A percentile compares a stretch with the other conserved stretches of the same genome.
Evolutionary conservation across 1,140 invertebrate genomes (phyloP).

Genomic region (Papilio dardanus): DNA sequence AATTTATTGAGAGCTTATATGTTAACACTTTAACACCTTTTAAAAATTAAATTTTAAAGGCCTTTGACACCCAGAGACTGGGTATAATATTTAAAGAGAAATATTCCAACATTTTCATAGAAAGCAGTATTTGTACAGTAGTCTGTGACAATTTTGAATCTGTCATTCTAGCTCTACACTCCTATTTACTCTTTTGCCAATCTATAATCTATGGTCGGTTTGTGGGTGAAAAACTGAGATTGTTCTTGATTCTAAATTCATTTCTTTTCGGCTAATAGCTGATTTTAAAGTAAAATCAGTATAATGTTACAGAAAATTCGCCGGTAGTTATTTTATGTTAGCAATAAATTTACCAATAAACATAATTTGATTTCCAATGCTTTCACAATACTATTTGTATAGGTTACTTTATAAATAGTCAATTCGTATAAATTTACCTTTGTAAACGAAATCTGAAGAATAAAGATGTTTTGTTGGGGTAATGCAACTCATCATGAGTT

Average conservation of each 20-base stretch:
- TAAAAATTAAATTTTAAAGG: too few relatives aligned
- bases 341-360: slow-evolving; percentile 9
- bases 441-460: slow-evolving; percentile 37
- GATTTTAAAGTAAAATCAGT: slow-evolving; percentile 25
- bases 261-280: background rate
- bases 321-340: slow-evolving; percentile 14
- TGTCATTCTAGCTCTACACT: too few relatives aligned
- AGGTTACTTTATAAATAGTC: slow-evolving; percentile 45
- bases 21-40: too few relatives aligned
- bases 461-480: slow-evolving; percentile 79
- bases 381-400: slow-evolving; percentile 37
- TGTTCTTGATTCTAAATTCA: slow-evolving; percentile 61
- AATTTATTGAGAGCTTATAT: too few relatives aligned
- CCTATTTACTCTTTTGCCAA: too few relatives aligned
- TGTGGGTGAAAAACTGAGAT: slow-evolving; percentile 48
- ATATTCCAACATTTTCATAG: too few relatives aligned
- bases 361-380: slow-evolving; percentile 2
- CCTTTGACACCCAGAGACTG: too few relatives aligned
- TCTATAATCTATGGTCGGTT: slow-evolving; percentile 4
- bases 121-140: too few relatives aligned
- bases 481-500: slow-evolving; percentile 78
- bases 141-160: background rate
- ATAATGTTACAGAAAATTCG: slow-evolving; percentile 29
- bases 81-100: too few relatives aligned
- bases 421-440: slow-evolving; percentile 50